Base-by-base conservation (phyloP, 2,888 invertebrate genomes). In the Macaria liturata region DNA sequence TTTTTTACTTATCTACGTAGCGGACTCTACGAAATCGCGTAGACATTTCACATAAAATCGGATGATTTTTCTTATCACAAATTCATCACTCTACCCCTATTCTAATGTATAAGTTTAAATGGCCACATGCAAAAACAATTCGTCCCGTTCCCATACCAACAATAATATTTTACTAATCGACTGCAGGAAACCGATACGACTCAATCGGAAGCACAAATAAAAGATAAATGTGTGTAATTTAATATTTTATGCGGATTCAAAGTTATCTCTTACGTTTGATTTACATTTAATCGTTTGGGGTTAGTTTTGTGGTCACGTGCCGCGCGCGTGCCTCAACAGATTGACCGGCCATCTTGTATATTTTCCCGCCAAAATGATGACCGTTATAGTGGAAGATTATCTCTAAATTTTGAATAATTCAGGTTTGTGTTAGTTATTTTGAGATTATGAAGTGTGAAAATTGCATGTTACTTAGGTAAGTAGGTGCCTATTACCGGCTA, bases 161-260 rank as follows among this genome's bases (percentile, higher is more conserved):
- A 81, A 84, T 81, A 86, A 85, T 83, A 83, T 75, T 74, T 71
- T 58, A 74, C 68, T 69, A 78, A 83, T 78, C 75, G 72, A 68
- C 68, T 65, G 34, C 61, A 64, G 88, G 84, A 88, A 91, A 85
- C 61, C 65, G 85, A 90, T 86, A 87, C 72, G 70, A 57, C 80
- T 79, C 87, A 87, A 90, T 90, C 88, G 76, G 84, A 85, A 88
- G 88, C 64, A 86, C 80, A 90, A 91, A 91, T 88, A 91, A 79
- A 82, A 83, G 85, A 87, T 84, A 84, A 42, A 70, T 68, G 79
- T 69, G 67, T 83, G 90, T 87, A 89, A 91, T 78, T 80, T 75
- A 81, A 91, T 90, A 86, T 80, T 83, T 83, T 80, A 77, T 83
- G 74, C 81, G 78, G 82, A 84, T 84, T 80, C 83, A 73, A 72